These are phyloP conservation scores for Chouioia cunea DNA, from an alignment of 2,888 invertebrate genomes.

Conservation along the genomic window DNA sequence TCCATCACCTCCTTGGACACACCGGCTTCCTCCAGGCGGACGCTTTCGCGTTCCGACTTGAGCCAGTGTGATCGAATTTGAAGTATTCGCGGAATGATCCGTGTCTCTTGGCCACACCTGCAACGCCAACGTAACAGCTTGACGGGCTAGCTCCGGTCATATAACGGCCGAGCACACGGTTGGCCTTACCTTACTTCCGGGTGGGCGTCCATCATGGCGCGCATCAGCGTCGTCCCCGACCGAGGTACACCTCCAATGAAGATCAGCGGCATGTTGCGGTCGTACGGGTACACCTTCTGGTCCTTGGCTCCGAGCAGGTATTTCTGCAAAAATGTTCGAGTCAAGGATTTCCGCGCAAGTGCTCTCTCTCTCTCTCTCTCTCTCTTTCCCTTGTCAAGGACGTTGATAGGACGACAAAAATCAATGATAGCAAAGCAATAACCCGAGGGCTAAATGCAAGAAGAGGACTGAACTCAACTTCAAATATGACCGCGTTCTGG, in stretches of 20 bases:
- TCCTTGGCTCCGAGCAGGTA: conserved; percentile 74
- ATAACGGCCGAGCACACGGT: conserved; percentile 52
- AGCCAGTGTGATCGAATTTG: conserved; percentile 97
- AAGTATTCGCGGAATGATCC: conserved; percentile 95
- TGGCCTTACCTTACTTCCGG: conserved; percentile 91
- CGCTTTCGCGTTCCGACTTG: conserved; percentile 91
- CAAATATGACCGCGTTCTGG: too few species aligned
- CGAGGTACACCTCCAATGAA: conserved; percentile 98
- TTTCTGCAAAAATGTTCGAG: conserved; percentile 72
- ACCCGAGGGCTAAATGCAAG: too few species aligned
- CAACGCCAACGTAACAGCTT: conserved; percentile 30
- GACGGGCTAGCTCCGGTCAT: background rate
- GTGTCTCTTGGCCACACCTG: conserved; percentile 95
- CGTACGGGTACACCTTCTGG: conserved; percentile 79
- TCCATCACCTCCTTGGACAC: conserved; percentile 93
- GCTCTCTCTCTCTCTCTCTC: too few species aligned
- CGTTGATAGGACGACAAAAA: too few species aligned
- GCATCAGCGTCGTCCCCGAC: conserved; percentile 96
- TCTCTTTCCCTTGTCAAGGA: too few species aligned
- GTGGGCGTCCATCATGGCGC: conserved; percentile 98
- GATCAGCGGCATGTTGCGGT: conserved; percentile 91
- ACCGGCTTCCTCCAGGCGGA: conserved; percentile 93
- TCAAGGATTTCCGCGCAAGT: too few species aligned
- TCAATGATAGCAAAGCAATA: too few species aligned
- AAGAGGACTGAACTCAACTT: too few species aligned